phyloP scores from a whole-genome alignment of 2,797 vertebrate genomes.

The Salarias fasciatus region DNA sequence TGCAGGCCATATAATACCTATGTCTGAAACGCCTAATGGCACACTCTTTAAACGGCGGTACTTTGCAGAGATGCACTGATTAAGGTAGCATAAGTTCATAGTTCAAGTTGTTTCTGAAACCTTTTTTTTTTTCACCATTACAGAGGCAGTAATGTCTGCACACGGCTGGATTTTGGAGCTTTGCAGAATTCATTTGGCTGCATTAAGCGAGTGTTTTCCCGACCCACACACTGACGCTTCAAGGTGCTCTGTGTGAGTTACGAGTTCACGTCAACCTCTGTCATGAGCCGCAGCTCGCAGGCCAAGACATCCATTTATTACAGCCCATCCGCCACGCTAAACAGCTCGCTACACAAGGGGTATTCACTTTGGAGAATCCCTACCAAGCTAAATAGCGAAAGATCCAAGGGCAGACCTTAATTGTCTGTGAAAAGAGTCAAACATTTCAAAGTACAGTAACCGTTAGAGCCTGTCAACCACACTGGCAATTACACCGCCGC shows the following conservation, averaged over 20 bases:
- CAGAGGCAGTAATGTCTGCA: slow-evolving; percentile 6
- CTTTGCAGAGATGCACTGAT: no score
- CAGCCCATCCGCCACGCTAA: slow-evolving; percentile 40
- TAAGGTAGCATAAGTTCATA: no score
- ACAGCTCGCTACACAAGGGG: slow-evolving; percentile 53
- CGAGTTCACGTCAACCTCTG: slow-evolving; percentile 53
- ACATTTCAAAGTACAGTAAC: slow-evolving; percentile 72
- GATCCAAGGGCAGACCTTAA: slow-evolving; percentile 70
- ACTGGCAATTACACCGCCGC: slow-evolving; percentile 71
- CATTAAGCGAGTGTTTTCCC: slow-evolving; percentile 47
- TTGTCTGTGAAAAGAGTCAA: slow-evolving; percentile 77
- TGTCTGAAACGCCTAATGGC: no score
- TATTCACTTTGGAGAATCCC: slow-evolving; percentile 50
- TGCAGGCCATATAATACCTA: no score
- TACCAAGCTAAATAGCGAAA: slow-evolving; percentile 60
- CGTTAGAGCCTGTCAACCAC: slow-evolving; percentile 68
- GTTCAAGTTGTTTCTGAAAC: background rate
- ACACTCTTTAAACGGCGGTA: no score
- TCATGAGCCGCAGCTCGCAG: slow-evolving; percentile 38
- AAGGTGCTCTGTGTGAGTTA: slow-evolving; percentile 59
- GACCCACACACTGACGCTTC: slow-evolving; percentile 59
- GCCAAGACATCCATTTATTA: slow-evolving; percentile 52
- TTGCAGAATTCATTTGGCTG: slow-evolving; percentile 1
- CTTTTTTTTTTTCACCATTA: background rate
- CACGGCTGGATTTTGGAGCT: slow-evolving; percentile 9